These are phyloP conservation scores for Melinaea marsaeus DNA, from an alignment of 2,888 invertebrate species.

Conservation along the genomic window DNA sequence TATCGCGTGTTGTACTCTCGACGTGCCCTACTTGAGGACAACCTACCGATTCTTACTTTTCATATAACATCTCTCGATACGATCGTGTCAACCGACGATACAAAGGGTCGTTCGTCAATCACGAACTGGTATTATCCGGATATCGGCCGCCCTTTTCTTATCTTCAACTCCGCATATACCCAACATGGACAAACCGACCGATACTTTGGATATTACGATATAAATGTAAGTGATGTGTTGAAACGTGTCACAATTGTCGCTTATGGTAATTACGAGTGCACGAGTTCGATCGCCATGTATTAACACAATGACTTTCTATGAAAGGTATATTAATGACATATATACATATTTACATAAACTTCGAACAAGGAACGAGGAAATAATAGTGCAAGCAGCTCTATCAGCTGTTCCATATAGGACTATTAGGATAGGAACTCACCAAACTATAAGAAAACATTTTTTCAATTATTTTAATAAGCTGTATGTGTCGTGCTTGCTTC, in stretches of 20 bases:
- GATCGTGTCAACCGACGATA: constrained; percentile 1
- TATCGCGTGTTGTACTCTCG: constrained; percentile 21
- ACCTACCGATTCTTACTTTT: background rate
- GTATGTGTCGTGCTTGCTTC: too few species aligned
- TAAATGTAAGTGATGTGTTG: constrained; percentile 12
- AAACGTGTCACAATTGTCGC: constrained; percentile 14
- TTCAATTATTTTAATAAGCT: too few species aligned
- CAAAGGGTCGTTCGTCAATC: constrained; percentile 2
- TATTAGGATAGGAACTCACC: too few species aligned
- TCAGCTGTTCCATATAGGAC: too few species aligned
- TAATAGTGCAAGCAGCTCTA: too few species aligned
- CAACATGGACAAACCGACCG: too few species aligned
- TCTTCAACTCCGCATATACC: too few species aligned
- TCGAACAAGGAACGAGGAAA: too few species aligned
- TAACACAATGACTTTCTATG: too few species aligned
- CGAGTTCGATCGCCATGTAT: constrained; percentile 10
- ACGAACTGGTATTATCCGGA: background rate
- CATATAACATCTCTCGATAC: background rate
- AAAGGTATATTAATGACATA: too few species aligned
- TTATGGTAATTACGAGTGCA: constrained; percentile 12
- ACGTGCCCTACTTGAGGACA: constrained; percentile 22
- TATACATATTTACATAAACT: too few species aligned
- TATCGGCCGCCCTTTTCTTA: background rate
- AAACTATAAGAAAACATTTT: too few species aligned
- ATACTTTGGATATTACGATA: constrained; percentile 7